Evolutionary conservation across 2,888 invertebrate species (phyloP).

Genomic region (Nasonia oneida): DNA sequence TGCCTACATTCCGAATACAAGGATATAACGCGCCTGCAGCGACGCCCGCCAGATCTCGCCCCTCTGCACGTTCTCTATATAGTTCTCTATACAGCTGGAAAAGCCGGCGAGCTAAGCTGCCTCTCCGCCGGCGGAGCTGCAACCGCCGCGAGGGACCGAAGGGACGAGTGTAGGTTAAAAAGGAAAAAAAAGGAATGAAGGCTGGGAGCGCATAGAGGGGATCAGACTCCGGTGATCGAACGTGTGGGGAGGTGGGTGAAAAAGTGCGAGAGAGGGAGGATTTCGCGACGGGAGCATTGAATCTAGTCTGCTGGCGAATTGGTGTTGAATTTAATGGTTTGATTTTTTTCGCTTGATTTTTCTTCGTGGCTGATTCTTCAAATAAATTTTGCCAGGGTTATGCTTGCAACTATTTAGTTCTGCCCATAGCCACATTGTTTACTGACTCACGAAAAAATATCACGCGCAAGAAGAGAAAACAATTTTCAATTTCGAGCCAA

Average conservation of each 20-base stretch:
- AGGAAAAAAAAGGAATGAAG: neutral
- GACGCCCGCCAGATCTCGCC: conserved; percentile 18
- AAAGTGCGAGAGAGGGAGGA: neutral
- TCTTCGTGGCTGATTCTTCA: too few relatives aligned
- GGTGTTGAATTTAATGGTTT: neutral
- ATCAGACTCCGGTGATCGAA: conserved; percentile 23
- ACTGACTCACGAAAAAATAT: neutral
- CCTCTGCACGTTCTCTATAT: neutral
- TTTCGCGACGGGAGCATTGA: neutral
- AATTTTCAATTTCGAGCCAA: too few relatives aligned
- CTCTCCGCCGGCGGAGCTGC: neutral
- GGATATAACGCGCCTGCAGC: conserved; percentile 67
- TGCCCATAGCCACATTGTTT: neutral
- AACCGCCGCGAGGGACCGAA: neutral
- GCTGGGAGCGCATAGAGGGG: neutral
- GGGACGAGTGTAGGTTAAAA: neutral
- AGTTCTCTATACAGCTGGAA: conserved; percentile 14
- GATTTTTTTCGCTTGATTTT: too few relatives aligned
- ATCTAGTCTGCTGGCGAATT: conserved; percentile 6
- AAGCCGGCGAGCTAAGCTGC: conserved; percentile 20
- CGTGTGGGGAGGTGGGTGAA: neutral
- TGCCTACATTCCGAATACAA: conserved; percentile 71
- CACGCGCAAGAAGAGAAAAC: too few relatives aligned
- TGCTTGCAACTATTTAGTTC: neutral
- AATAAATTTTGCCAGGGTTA: too few relatives aligned